Percentiles rank a stretch among this genome's conserved stretches.
Evolutionary conservation across 2,113 vertebrate genomes (phyloP).

Genomic region (Pituophis catenifer): DNA sequence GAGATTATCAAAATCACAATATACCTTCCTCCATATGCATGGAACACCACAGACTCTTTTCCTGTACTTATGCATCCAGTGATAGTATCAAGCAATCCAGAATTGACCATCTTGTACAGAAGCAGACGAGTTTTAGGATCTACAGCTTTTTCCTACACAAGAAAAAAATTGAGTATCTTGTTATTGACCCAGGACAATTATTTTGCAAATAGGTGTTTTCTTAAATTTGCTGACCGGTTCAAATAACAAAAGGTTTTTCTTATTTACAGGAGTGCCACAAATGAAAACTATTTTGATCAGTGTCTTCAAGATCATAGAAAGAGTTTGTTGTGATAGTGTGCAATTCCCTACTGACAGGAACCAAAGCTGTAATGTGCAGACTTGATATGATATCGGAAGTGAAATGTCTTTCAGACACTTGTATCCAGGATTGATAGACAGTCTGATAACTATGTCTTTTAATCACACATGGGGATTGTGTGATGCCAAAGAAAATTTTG

Average conservation of each 20-base stretch:
- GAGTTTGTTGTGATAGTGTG: neutral
- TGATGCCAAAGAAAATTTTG: neutral
- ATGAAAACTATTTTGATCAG: neutral
- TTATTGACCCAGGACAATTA: neutral
- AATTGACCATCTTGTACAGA: slow-evolving; percentile 95
- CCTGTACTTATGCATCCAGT: slow-evolving; percentile 97
- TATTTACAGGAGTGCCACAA: neutral
- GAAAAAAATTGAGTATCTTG: neutral
- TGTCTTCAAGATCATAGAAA: neutral
- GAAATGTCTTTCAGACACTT: neutral
- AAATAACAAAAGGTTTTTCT: neutral
- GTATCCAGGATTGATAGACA: neutral
- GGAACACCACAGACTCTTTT: slow-evolving; percentile 96
- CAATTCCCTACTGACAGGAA: neutral
- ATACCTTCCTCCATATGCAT: slow-evolving; percentile 92
- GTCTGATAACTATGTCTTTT: neutral
- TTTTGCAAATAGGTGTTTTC: neutral
- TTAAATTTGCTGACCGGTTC: neutral
- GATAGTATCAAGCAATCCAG: slow-evolving; percentile 88
- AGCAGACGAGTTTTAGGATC: slow-evolving; percentile 94
- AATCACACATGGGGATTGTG: neutral
- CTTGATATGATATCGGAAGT: neutral
- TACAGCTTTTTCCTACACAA: slow-evolving; percentile 90
- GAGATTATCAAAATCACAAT: neutral
- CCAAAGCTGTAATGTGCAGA: neutral